Conservation (phyloP, 2,113 vertebrate genomes). For the Hippocampus comes region DNA sequence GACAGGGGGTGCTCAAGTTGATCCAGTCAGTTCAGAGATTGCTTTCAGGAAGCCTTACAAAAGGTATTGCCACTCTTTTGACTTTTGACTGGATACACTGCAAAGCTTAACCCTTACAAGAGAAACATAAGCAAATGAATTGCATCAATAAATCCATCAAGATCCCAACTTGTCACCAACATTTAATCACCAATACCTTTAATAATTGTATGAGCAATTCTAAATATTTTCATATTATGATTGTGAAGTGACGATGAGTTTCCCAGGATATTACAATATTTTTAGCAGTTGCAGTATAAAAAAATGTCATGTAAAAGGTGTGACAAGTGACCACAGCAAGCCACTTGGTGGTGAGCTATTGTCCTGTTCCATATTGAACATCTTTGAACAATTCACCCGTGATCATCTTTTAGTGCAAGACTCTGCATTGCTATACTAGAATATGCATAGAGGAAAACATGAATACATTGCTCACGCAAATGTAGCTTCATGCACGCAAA, state of each 20-base stretch:
- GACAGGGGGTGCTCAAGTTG: constrained; percentile 84
- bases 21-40: constrained; percentile 85
- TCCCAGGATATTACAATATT: too few relatives aligned
- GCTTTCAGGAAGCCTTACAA: constrained; percentile 85
- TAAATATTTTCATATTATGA: too few relatives aligned
- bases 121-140: too few relatives aligned
- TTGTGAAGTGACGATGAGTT: too few relatives aligned
- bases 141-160: too few relatives aligned
- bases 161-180: too few relatives aligned
- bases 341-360: not conserved
- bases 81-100: too few relatives aligned
- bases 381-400: constrained; percentile 2
- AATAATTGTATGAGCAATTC: too few relatives aligned
- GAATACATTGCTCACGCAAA: constrained; percentile 16
- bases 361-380: not conserved
- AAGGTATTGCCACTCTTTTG: constrained; percentile 77
- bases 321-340: too few relatives aligned
- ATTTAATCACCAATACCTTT: too few relatives aligned
- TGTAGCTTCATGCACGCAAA: constrained; percentile 21
- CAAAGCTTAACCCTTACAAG: not conserved
- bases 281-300: too few relatives aligned
- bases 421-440: constrained; percentile 10
- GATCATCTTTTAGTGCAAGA: not conserved
- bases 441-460: constrained; percentile 35
- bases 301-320: too few relatives aligned